Conservation (phyloP, 2,888 invertebrate genomes). For the Platycheirus rosarum region DNA sequence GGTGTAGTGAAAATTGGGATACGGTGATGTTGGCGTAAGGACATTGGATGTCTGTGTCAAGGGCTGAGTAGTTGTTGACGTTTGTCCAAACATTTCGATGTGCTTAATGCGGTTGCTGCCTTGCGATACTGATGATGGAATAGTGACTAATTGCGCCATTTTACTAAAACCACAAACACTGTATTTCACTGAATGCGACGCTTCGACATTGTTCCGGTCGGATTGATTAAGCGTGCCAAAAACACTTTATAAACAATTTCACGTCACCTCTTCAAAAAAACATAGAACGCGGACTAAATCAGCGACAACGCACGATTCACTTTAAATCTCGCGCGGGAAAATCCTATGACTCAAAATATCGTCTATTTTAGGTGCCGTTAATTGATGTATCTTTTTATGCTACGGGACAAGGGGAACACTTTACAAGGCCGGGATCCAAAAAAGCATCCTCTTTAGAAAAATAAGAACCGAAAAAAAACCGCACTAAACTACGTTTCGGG, state of each 20-base stretch:
- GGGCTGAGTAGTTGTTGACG: constrained; percentile 41
- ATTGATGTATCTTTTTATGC: constrained; percentile 72
- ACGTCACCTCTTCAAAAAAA: neutral
- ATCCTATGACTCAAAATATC: constrained; percentile 78
- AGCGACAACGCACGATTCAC: constrained; percentile 1
- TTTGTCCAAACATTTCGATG: constrained; percentile 68
- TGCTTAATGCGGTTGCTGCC: constrained; percentile 50
- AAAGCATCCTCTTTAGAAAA: constrained; percentile 43
- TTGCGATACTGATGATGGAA: constrained; percentile 44
- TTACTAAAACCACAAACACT: constrained; percentile 15
- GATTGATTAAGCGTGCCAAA: constrained; percentile 23
- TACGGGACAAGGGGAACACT: constrained; percentile 49
- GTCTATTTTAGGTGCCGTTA: constrained; percentile 68
- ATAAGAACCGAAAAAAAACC: neutral
- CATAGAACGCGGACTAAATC: constrained; percentile 30
- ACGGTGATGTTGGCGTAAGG: constrained; percentile 76
- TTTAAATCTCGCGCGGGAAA: constrained; percentile 79
- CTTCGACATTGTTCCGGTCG: constrained; percentile 44
- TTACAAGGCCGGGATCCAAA: constrained; percentile 50
- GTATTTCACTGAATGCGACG: constrained; percentile 9
- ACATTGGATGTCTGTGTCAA: constrained; percentile 55
- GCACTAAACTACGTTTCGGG: constrained; percentile 59
- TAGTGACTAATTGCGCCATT: constrained; percentile 60
- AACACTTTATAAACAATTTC: constrained; percentile 8
- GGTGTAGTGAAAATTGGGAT: constrained; percentile 71